Percentiles rank a stretch among this genome's conserved stretches.
Conservation (phyloP, 2,888 invertebrate genomes). For the Caenorhabditis parvicauda region DNA sequence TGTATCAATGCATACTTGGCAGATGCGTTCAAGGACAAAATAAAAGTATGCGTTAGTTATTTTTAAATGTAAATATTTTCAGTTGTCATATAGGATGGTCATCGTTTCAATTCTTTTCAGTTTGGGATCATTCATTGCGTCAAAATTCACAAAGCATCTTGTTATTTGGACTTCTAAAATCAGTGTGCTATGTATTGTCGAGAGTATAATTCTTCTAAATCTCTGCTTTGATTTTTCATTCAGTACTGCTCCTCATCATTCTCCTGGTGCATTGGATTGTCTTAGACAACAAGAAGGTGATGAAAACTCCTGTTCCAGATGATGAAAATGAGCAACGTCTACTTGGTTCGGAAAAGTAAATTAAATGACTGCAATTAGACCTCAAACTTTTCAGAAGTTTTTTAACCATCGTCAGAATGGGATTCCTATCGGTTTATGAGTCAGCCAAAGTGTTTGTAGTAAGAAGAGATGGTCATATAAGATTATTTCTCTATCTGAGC, state of each 20-base stretch:
- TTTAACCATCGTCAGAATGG: slow-evolving; percentile 28
- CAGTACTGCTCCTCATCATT: slow-evolving; percentile 15
- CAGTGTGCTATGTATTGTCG: slow-evolving; percentile 31
- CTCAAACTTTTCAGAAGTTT: slow-evolving; percentile 17
- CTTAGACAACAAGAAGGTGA: slow-evolving; percentile 23
- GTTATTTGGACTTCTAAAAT: slow-evolving; percentile 32
- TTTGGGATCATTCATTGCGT: slow-evolving; percentile 44
- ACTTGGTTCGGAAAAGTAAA: neutral
- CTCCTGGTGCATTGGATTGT: slow-evolving; percentile 12
- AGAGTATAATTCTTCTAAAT: slow-evolving; percentile 14
- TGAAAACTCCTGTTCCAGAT: neutral
- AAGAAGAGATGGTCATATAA: slow-evolving; percentile 35
- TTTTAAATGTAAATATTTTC: slow-evolving; percentile 8
- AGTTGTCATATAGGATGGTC: slow-evolving; percentile 56
- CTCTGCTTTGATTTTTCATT: neutral
- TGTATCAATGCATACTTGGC: slow-evolving; percentile 55
- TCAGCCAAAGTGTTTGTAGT: slow-evolving; percentile 39
- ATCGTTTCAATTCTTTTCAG: slow-evolving; percentile 53
- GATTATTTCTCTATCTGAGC: slow-evolving; percentile 47
- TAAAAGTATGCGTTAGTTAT: slow-evolving; percentile 16
- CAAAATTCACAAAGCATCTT: slow-evolving; percentile 36
- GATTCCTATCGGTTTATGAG: slow-evolving; percentile 41
- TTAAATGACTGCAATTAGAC: neutral
- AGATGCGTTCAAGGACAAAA: slow-evolving; percentile 52
- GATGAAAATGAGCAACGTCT: slow-evolving; percentile 4